phyloP scores from a whole-genome alignment of 2,113 vertebrate genomes.

The Gambusia affinis region DNA sequence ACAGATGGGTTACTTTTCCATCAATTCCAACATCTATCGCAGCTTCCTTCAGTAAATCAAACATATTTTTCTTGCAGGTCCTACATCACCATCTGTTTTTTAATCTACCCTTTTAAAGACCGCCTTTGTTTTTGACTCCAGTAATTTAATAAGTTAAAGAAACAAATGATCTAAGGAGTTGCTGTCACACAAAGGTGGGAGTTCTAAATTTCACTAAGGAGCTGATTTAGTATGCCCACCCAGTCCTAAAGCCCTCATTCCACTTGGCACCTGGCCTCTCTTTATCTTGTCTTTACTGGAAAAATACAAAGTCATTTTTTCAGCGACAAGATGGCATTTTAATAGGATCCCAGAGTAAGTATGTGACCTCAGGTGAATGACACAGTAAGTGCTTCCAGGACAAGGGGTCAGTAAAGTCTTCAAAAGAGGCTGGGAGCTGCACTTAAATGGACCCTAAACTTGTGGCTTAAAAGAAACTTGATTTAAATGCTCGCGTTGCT shows the following conservation, averaged over 20 bases:
- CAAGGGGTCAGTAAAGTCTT: slow-evolving; percentile 50
- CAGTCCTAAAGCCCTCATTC: slow-evolving; percentile 36
- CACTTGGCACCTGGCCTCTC: slow-evolving; percentile 16
- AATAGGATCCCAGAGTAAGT: slow-evolving; percentile 48
- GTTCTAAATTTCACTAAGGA: slow-evolving; percentile 49
- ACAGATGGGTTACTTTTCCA: slow-evolving; percentile 14
- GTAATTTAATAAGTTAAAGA: slow-evolving; percentile 71
- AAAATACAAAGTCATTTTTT: slow-evolving; percentile 45
- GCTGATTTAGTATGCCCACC: slow-evolving; percentile 69
- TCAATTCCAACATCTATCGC: slow-evolving; percentile 25
- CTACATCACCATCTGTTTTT: slow-evolving; percentile 59
- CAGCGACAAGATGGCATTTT: slow-evolving; percentile 44
- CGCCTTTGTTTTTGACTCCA: slow-evolving; percentile 58
- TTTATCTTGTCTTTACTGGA: slow-evolving; percentile 60
- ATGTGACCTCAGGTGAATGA: slow-evolving; percentile 45
- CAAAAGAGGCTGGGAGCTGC: slow-evolving; percentile 43
- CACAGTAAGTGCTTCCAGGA: slow-evolving; percentile 64
- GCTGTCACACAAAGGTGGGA: slow-evolving; percentile 25
- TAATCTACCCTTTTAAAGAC: slow-evolving; percentile 53
- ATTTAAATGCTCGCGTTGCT: neutral
- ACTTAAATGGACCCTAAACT: slow-evolving; percentile 46
- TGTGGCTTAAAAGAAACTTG: slow-evolving; percentile 1
- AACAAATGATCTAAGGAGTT: slow-evolving; percentile 56
- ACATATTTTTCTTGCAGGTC: slow-evolving; percentile 62
- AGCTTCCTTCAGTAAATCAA: slow-evolving; percentile 39